Percentiles rank a stretch among this genome's conserved stretches.
These are phyloP conservation scores for Diaprepes abbreviatus DNA, from an alignment of 2,888 invertebrate genomes.

Conservation along the genomic window DNA sequence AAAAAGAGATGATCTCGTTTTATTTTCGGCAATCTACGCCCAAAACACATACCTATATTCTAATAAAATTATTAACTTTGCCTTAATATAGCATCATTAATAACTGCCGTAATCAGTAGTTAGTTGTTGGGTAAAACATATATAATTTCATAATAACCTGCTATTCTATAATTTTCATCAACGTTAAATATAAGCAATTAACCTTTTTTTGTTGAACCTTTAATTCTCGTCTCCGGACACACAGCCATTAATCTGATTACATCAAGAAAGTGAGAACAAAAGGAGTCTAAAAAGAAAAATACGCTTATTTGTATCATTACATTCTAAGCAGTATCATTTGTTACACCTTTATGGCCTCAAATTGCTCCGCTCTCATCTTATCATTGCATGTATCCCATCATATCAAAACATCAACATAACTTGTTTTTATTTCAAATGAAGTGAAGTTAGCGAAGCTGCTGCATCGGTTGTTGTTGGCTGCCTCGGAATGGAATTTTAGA, in stretches of 20 bases:
- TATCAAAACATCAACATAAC: constrained; percentile 20
- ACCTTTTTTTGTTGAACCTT: too few species aligned
- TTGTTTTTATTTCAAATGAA: constrained; percentile 25
- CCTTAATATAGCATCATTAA: too few species aligned
- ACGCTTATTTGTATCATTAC: constrained; percentile 3
- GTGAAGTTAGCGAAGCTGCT: background rate
- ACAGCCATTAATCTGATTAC: background rate
- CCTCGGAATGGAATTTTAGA: background rate
- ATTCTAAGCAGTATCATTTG: constrained; percentile 25
- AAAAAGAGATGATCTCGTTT: too few species aligned
- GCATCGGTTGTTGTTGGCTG: background rate
- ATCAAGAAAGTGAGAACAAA: constrained; percentile 12
- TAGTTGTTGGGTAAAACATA: too few species aligned
- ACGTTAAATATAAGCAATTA: too few species aligned
- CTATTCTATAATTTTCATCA: too few species aligned
- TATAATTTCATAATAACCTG: too few species aligned
- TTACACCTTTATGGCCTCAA: constrained; percentile 32
- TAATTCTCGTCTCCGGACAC: too few species aligned
- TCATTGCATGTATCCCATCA: constrained; percentile 21
- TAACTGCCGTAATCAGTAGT: too few species aligned
- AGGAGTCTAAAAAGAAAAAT: background rate
- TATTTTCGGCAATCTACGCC: too few species aligned
- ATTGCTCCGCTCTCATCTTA: constrained; percentile 24
- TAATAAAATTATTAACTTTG: too few species aligned
- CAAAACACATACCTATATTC: too few species aligned